phyloP scores from a whole-genome alignment of 2,888 invertebrate species.

The Caenorhabditis japonica region DNA sequence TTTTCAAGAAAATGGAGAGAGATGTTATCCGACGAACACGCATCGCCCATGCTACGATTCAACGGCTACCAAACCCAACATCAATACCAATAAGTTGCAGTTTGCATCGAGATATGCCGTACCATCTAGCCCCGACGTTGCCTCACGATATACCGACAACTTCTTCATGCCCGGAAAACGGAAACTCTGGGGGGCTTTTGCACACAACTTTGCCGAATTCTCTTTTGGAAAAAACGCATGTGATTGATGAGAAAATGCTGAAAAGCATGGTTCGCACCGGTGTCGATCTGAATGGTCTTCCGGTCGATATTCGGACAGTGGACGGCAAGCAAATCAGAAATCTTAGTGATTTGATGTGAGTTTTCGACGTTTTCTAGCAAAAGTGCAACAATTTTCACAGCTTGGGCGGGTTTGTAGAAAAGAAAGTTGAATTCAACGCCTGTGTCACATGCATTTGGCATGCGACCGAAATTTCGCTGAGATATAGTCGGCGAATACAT shows the following conservation, averaged over 20 bases:
- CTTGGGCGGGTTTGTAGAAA: no score
- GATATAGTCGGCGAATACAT: no score
- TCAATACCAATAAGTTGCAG: no score
- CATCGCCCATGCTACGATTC: conserved; percentile 16
- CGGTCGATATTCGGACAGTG: conserved; percentile 51
- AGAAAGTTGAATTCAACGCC: no score
- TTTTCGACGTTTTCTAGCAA: neutral
- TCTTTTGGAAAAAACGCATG: neutral
- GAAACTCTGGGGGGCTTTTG: neutral
- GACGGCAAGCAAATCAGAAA: conserved; percentile 43
- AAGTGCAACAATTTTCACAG: no score
- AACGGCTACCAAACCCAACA: neutral
- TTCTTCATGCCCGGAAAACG: neutral
- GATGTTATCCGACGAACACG: conserved; percentile 58
- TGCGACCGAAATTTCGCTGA: no score
- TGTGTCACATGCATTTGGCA: no score
- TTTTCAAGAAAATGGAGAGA: conserved; percentile 52
- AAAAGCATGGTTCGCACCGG: conserved; percentile 56
- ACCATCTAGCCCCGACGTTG: neutral
- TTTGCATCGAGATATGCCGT: no score
- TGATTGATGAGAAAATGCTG: conserved; percentile 58
- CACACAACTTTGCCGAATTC: neutral
- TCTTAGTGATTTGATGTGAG: conserved; percentile 28
- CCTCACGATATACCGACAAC: neutral
- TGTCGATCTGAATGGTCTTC: conserved; percentile 47